Evolutionary conservation across 2,797 vertebrate species (phyloP), one percentile per base, ranked within the genome.

Genomic region (Acridotheres tristis): DNA sequence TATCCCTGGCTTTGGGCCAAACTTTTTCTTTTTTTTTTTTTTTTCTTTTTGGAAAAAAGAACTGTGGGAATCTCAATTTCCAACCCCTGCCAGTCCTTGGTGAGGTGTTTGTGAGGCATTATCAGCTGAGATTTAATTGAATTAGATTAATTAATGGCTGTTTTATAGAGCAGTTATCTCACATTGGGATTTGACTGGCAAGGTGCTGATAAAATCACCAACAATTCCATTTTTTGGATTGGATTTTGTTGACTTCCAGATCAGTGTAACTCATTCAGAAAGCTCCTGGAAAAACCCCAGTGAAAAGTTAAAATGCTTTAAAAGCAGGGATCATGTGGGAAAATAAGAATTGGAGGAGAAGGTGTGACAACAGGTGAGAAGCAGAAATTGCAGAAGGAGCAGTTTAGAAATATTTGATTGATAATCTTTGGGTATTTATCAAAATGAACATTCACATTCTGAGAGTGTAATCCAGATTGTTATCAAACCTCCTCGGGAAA

Each of bases 301-400:
- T 36, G 62, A 34, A 67, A 87, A 18, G 13, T 42, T 47, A 3
- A 62, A n/a, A 22, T 51, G 51, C 29, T 76, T 34, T 42, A 51
- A 62, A 54, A 62, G 5, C 10, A 5, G 23, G 16, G 42, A 11
- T n/a, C 45, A 16, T 1, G 0, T 7, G 15, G 69, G 78, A 15
- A 51, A 72, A 29, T 6, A 14, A 23, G 22, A 45, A 32, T 5
- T 22, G 1, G 3, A 27, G 72, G 2, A 27, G 75, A 32, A 61
- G 27, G 6, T 62, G 5, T 15, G 86, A 29, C 25, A 48, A 30
- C 42, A 48, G 38, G 23, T 23, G 73, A 69, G 71, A 36, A 65
- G 26, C 65, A 79, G 38, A 13, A 67, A 36, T 36, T 21, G 4
- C 27, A 6, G 72, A 50, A 27, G 23, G 17, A 79, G 38, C 34